These are phyloP conservation scores for Trachelus stipa DNA, from an alignment of 2,888 invertebrate species.

Conservation along the genomic window DNA sequence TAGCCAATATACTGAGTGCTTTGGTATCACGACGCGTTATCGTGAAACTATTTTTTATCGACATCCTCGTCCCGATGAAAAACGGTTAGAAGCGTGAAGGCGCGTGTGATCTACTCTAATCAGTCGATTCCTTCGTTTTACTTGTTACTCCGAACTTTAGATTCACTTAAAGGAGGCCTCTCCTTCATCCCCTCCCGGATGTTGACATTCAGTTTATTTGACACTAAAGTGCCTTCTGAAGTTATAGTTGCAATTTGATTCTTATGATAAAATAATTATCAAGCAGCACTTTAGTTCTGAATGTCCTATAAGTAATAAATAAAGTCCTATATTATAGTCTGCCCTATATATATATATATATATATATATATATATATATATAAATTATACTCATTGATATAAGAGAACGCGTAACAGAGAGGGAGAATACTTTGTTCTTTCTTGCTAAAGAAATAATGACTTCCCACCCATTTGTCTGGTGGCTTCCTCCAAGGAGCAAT, in stretches of 20 bases:
- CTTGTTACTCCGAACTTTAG: neutral
- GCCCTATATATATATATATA: too few species aligned
- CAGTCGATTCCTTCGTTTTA: neutral
- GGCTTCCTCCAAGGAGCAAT: neutral
- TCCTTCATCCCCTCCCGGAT: neutral
- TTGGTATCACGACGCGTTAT: conserved; percentile 15
- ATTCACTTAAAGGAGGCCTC: neutral
- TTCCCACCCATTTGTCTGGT: neutral
- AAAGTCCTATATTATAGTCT: too few species aligned
- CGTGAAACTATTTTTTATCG: conserved; percentile 12
- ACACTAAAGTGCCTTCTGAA: neutral
- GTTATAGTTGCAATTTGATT: neutral
- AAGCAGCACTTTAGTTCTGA: too few species aligned
- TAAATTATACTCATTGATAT: too few species aligned
- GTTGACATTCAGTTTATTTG: neutral
- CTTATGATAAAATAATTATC: too few species aligned
- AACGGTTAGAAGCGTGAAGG: neutral
- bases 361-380: too few species aligned
- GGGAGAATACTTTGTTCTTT: neutral
- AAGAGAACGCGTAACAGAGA: neutral
- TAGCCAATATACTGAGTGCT: conserved; percentile 22
- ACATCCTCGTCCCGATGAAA: neutral
- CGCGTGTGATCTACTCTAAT: neutral
- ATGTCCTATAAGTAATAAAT: too few species aligned
- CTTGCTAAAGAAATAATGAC: neutral